Percentiles rank a stretch among this genome's conserved stretches.
These are phyloP conservation scores for Channa striata DNA, from an alignment of 2,797 vertebrate species.

Conservation along the genomic window DNA sequence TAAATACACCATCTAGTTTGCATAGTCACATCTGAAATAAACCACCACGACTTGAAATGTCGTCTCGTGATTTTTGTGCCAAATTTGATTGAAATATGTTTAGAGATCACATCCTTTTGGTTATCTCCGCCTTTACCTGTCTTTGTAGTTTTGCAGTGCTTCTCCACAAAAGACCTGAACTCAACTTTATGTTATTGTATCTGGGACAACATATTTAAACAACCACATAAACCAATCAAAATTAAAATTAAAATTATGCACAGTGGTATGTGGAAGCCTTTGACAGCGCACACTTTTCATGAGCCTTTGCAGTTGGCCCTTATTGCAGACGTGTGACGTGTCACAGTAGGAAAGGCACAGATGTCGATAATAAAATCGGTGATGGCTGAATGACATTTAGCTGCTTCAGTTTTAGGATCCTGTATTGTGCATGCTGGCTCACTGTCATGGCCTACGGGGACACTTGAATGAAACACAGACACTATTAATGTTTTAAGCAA, in stretches of 20 bases:
- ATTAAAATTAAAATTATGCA: background rate
- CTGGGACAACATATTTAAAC: no score
- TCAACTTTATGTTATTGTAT: no score
- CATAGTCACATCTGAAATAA: background rate
- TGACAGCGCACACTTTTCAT: no score
- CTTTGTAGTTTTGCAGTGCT: background rate
- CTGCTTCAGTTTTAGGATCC: background rate
- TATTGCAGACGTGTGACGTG: slow-evolving; percentile 1
- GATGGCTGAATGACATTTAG: background rate
- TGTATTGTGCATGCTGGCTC: background rate
- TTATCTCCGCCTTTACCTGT: slow-evolving; percentile 17
- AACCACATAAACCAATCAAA: no score
- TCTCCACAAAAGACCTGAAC: background rate
- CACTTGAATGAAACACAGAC: background rate
- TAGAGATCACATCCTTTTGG: slow-evolving; percentile 13
- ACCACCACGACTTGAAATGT: background rate
- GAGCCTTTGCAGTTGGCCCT: no score
- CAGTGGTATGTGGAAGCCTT: background rate
- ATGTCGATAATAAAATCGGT: background rate
- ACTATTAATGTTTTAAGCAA: background rate
- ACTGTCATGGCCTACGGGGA: background rate
- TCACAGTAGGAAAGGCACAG: background rate
- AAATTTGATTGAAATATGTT: slow-evolving; percentile 5
- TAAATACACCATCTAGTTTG: background rate
- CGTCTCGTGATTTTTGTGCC: background rate